These are phyloP conservation scores for Rhinogobius similis DNA, from an alignment of 2,113 vertebrate species.

Conservation along the genomic window DNA sequence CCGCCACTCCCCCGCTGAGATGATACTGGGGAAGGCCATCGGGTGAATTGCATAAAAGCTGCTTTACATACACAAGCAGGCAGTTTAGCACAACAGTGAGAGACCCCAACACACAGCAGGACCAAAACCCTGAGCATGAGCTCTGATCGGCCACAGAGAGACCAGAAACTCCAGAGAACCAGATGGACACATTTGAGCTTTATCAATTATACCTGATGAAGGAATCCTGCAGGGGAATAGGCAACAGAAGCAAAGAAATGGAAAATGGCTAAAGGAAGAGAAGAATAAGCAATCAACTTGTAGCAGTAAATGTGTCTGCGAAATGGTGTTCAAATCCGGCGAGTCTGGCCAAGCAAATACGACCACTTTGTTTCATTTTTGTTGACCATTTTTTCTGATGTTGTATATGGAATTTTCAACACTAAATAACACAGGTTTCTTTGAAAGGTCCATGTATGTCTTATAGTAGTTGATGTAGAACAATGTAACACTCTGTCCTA, in stretches of 20 bases:
- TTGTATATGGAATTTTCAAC: no score
- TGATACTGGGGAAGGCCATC: slow-evolving; percentile 42
- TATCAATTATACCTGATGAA: neutral
- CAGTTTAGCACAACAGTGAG: slow-evolving; percentile 35
- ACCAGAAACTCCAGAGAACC: neutral
- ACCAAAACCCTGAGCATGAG: slow-evolving; percentile 32
- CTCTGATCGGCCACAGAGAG: slow-evolving; percentile 1
- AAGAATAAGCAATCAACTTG: neutral
- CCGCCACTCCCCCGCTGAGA: slow-evolving; percentile 54
- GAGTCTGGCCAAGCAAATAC: no score
- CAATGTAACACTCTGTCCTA: no score
- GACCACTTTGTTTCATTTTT: no score
- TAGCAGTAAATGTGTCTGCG: no score
- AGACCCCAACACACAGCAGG: slow-evolving; percentile 9
- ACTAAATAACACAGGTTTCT: no score
- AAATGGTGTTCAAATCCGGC: no score
- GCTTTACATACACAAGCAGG: slow-evolving; percentile 56
- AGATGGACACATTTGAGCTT: neutral
- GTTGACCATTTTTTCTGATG: no score
- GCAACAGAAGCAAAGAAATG: no score
- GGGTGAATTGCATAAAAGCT: slow-evolving; percentile 56
- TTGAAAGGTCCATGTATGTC: no score
- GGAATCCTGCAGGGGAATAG: neutral
- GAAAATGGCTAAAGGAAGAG: neutral
- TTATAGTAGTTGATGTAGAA: no score